phyloP scores from a whole-genome alignment of 2,888 invertebrate genomes.

The Melinaea menophilus region DNA sequence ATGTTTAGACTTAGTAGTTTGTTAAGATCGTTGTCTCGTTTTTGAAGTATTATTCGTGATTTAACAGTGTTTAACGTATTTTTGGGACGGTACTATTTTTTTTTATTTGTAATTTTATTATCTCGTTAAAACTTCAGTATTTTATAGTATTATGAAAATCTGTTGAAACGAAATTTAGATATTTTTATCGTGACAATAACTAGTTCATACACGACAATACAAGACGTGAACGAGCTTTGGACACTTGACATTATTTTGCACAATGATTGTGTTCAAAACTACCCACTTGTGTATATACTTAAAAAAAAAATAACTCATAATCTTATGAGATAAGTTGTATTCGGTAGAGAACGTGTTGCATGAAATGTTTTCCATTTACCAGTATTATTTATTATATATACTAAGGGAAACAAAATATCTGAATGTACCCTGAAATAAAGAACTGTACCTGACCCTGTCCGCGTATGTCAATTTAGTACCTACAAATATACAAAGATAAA shows the following conservation, averaged over 20 bases:
- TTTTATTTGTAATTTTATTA: conserved; percentile 34
- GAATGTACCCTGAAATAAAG: no score
- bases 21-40: conserved; percentile 51
- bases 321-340: no score
- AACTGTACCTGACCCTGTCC: no score
- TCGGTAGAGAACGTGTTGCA: no score
- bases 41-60: conserved; percentile 47
- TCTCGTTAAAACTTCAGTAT: conserved; percentile 36
- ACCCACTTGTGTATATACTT: neutral
- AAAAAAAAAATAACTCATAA: no score
- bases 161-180: conserved; percentile 41
- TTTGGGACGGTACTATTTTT: conserved; percentile 29
- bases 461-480: no score
- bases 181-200: conserved; percentile 71
- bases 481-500: no score
- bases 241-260: conserved; percentile 29
- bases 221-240: conserved; percentile 64
- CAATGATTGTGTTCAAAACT: conserved; percentile 27
- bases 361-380: no score
- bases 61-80: conserved; percentile 48
- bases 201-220: conserved; percentile 69
- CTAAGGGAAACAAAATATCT: no score
- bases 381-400: no score
- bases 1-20: conserved; percentile 45
- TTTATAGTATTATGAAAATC: conserved; percentile 35